Percentiles rank a stretch among this genome's conserved stretches.
These are phyloP conservation scores for Tipula vernalis DNA, from an alignment of 2,888 invertebrate species.

Conservation along the genomic window DNA sequence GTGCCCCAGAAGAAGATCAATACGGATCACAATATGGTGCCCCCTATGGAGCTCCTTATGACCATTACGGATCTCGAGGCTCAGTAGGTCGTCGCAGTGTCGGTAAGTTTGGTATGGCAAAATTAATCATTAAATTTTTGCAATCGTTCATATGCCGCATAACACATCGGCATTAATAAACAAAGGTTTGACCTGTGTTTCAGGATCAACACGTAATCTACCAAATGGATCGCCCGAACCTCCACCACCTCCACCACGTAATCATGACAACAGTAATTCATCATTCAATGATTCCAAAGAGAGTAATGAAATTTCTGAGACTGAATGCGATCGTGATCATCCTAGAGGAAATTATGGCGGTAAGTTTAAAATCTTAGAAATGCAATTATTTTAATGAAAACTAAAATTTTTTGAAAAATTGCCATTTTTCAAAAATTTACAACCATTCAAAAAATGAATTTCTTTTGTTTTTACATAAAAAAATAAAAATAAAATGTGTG, in stretches of 20 bases:
- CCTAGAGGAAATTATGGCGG: conserved; percentile 71
- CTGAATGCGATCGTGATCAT: conserved; percentile 80
- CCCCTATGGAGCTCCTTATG: conserved; percentile 73
- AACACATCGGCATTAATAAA: background rate
- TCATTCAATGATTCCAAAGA: conserved; percentile 88
- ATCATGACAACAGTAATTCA: conserved; percentile 68
- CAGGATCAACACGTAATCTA: conserved; percentile 33
- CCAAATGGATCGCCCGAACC: conserved; percentile 50
- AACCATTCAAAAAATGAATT: background rate
- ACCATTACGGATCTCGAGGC: conserved; percentile 78
- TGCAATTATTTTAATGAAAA: background rate
- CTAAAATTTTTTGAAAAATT: background rate
- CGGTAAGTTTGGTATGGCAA: conserved; percentile 24
- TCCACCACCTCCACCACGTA: conserved; percentile 66
- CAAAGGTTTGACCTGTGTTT: background rate
- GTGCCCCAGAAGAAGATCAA: conserved; percentile 82
- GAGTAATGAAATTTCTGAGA: conserved; percentile 88
- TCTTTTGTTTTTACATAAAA: conserved; percentile 9
- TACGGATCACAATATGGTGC: conserved; percentile 71
- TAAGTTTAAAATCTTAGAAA: conserved; percentile 35
- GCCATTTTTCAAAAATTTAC: background rate
- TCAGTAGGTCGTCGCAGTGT: conserved; percentile 59
- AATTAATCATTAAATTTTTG: background rate
- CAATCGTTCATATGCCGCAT: background rate
- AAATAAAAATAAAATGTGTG: background rate